phyloP scores from a whole-genome alignment of 1,140 invertebrate genomes.

The Listronotus bonariensis region DNA sequence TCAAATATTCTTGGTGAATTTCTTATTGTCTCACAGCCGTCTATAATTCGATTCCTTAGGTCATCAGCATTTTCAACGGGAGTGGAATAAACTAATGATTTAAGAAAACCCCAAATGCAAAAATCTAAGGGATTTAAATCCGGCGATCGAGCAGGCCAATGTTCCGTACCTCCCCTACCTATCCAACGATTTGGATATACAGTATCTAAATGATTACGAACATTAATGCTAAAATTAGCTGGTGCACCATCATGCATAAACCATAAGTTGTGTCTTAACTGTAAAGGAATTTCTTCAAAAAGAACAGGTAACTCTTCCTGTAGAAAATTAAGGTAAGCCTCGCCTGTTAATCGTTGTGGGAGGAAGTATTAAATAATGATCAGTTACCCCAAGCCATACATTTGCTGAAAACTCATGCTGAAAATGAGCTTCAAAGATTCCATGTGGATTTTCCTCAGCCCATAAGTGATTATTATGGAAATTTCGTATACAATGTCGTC shows the following conservation, averaged over 20 bases:
- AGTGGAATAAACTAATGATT: slow-evolving; percentile 37
- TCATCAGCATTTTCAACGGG: too few relatives aligned
- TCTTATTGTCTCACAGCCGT: slow-evolving; percentile 5
- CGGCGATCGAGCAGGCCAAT: slow-evolving; percentile 48
- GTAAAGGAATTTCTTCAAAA: slow-evolving; percentile 42
- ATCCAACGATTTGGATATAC: slow-evolving; percentile 46
- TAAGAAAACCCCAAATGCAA: slow-evolving; percentile 48
- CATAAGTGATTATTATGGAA: slow-evolving; percentile 55
- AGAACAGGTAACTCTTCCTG: slow-evolving; percentile 42
- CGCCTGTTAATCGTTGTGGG: slow-evolving; percentile 45
- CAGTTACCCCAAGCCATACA: slow-evolving; percentile 51
- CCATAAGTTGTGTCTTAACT: slow-evolving; percentile 33
- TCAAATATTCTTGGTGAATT: slow-evolving; percentile 14
- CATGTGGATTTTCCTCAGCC: slow-evolving; percentile 53
- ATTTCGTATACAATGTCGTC: slow-evolving; percentile 50
- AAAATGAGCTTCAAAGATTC: slow-evolving; percentile 44
- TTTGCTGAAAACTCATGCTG: slow-evolving; percentile 54
- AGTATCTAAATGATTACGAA: slow-evolving; percentile 43
- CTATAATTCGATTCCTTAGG: background rate
- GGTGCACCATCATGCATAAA: slow-evolving; percentile 43
- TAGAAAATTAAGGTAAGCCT: slow-evolving; percentile 46
- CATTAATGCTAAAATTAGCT: slow-evolving; percentile 29
- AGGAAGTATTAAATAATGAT: slow-evolving; percentile 48
- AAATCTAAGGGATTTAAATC: slow-evolving; percentile 36
- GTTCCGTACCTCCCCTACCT: slow-evolving; percentile 45